Base-by-base conservation (phyloP, 2,113 vertebrate genomes). In the Lipotes vexillifer region DNA sequence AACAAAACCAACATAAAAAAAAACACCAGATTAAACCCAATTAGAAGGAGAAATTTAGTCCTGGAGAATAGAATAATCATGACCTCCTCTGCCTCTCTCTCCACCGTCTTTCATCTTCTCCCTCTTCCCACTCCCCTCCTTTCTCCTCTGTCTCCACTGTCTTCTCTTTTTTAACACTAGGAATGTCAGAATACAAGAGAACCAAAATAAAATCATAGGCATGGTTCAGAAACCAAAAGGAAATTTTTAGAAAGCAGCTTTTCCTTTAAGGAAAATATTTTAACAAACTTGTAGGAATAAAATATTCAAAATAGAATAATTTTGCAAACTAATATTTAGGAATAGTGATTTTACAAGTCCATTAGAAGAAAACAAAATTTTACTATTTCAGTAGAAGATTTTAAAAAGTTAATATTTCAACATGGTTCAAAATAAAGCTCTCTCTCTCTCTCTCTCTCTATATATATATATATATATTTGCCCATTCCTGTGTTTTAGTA, bases 341-440 rank as follows among this genome's bases (percentile, higher is more conserved):
- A 66, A 68, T 13, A 90, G 0, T 55, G 8, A 12, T 95, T 81
- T 92, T 14, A 38, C 89, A 94, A 87, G 13, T 1, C 23, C 0
- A 23, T 78, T 41, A 29, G 44, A 96, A 61, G 20, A 88, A 90
- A 93, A 38, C 0, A 93, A 41, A 68, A 49, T 38, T 74, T 86
- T 69, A 68, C 25, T 75, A 59, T 78, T 63, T 23, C 63, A 41
- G 9, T 92, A 0, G 65, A 82, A 80, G 59, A 31, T 38, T 38
- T 92, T 65, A 41, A 78, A 81, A 77, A 59, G 4, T 49, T 72
- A 90, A 75, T 31, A 52, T 59, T 91, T 80, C 27, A 96, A 71
- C 18, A 92, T 69, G 9, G 4, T 44, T 93, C 14, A 85, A 94
- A 93, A 74, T 84, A 95, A 91, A 65, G 23, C 52, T 52, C 52